Evolutionary conservation across 2,888 invertebrate species (phyloP), one percentile per base, ranked within the genome.

Genomic region (Sinopyrophorus schimmeli): DNA sequence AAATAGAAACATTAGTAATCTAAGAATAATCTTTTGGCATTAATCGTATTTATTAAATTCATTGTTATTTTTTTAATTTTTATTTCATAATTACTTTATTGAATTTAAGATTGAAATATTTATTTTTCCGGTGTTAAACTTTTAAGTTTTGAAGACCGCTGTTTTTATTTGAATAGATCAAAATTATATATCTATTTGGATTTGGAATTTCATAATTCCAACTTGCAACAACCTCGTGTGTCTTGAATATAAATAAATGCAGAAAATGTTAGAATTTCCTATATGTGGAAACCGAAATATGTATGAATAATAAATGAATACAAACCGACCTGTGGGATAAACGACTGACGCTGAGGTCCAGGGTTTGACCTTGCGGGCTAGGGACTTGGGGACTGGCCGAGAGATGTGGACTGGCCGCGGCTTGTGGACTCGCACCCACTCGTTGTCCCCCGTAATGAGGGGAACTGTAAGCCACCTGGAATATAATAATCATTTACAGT

Each of bases 361-460:
- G 80, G 65, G 91, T 91, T 74, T 92, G 91, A 65, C 91, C 91
- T 77, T 91, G 91, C 55, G 91, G 91, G 78, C 90, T 91, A 68
- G 91, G 90, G 76, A 90, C 90, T 79, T 90, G 89, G 58, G 90
- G 90, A 77, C 90, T 90, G 68, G 89, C 86, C 41, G 53, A 53
- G 63, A 86, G 81, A 70, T 86, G 85, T 57, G 91, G 91, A 75
- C 89, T 90, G 58, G 89, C 86, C 61, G 89, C 89, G 50, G 89
- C 89, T 74, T 87, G 89, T 59, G 90, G 90, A 74, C 89, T 89
- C 63, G 87, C 87, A 57, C 84, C 82, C 47, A 84, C 83, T 57
- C 85, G 80, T 68, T 83, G 82, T 61, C 82, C 83, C 58, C 83
- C 84, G 73, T 86, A 86, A 71, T 86, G 86, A 61, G 87, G 87